Evolutionary conservation across 2,797 vertebrate species (phyloP).

Genomic region (Hydrophis major): DNA sequence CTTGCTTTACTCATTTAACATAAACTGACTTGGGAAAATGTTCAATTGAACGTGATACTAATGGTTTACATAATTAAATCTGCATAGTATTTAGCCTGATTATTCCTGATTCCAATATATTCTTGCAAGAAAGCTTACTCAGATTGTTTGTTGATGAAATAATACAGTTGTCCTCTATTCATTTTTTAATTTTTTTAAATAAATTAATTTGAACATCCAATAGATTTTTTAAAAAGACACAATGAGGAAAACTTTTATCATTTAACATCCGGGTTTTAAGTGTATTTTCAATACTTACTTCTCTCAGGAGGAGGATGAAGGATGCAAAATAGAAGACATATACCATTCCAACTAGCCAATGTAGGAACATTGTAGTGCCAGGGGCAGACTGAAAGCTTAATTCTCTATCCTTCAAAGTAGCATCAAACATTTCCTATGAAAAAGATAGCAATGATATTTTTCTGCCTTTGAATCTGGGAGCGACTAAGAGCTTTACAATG

Average conservation of each 20-base stretch:
- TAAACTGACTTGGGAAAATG: neutral
- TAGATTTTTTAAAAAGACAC: neutral
- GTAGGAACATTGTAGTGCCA: slow-evolving; percentile 96
- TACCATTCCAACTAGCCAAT: slow-evolving; percentile 97
- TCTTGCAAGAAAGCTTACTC: neutral
- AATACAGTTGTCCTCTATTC: neutral
- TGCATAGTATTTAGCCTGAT: neutral
- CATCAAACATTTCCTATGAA: slow-evolving; percentile 95
- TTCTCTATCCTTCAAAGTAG: slow-evolving; percentile 89
- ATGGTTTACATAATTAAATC: neutral
- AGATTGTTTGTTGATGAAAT: neutral
- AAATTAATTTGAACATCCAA: neutral
- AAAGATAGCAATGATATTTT: neutral
- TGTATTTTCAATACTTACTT: slow-evolving; percentile 71
- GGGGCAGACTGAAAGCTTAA: slow-evolving; percentile 93
- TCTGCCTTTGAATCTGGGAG: neutral
- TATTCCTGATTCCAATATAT: neutral
- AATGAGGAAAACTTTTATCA: rapidly evolving
- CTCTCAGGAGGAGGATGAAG: slow-evolving; percentile 92
- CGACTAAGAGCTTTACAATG: neutral
- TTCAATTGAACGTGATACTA: neutral
- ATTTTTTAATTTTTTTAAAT: neutral
- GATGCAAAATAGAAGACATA: slow-evolving; percentile 98
- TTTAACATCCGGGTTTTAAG: neutral
- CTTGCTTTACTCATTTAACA: neutral